Base-by-base conservation (phyloP, 2,888 invertebrate species). In the Keiferia lycopersicella region DNA sequence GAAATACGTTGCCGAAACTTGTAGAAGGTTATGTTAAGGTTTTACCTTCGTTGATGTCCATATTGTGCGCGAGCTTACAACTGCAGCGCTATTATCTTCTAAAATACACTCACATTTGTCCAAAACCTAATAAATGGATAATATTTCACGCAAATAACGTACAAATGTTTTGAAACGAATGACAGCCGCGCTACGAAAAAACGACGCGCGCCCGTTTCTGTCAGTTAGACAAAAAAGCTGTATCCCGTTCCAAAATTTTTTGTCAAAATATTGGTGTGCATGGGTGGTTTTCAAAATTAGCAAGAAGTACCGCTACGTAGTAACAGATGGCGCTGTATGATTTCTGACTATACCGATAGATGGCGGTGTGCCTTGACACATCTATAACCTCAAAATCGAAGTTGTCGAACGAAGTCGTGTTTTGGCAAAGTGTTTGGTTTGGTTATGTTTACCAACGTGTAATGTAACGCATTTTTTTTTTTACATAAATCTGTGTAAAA, bases 1-100 rank as follows among this genome's bases (percentile, higher is more conserved):
- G n/a, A 64, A 50, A 57, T 61, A 65, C 58, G 41, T 39, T 51
- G 76, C 76, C 75, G 61, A 73, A 75, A 71, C 53, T 41, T 20
- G 56, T 51, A 12, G 58, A 38, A 76, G 77, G 79, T 79, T 79
- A 79, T 70, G 64, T 65, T 57, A 7, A 64, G 64, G 65, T 69
- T 66, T 79, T 77, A 89, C 89, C 89, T 84, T 89, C 89, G 69
- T 82, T 86, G 66, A 88, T 79, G 71, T 89, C 89, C 89, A 89
- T 89, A 67, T 39, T 74, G 58, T 48, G 1, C 18, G 65, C 22
- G 66, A 64, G 65, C 51, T 30, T 22, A 34, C 34, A 34, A 11
- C 57, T 53, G 39, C 14, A 58, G 39, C 34, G 45, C 38, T 48
- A 51, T 18, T 20, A 16, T 16, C 53, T 22, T 63, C 41, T 50